Conservation (phyloP, 2,888 invertebrate species). For the Pterobdella sp. region DNA sequence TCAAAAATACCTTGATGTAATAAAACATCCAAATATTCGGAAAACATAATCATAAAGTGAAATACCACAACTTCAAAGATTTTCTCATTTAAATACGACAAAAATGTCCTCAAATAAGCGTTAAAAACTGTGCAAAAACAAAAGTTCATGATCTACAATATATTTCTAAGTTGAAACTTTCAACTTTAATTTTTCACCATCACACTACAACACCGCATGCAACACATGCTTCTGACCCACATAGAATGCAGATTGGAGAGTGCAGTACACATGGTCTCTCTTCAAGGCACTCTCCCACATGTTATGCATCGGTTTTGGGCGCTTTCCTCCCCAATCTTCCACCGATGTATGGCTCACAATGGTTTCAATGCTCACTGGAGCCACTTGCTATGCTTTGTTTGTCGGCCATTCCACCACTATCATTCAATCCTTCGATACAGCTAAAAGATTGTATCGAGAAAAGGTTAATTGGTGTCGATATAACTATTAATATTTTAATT, state of each 20-base stretch:
- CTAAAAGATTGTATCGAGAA: constrained; percentile 90
- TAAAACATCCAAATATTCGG: too few relatives aligned
- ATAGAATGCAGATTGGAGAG: constrained; percentile 95
- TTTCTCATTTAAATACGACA: too few relatives aligned
- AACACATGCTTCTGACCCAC: constrained; percentile 42
- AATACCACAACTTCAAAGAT: too few relatives aligned
- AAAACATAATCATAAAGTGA: too few relatives aligned
- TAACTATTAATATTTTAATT: too few relatives aligned
- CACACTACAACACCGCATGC: not conserved
- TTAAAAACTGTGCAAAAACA: too few relatives aligned
- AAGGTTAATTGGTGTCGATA: constrained; percentile 63
- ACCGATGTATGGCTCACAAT: constrained; percentile 99
- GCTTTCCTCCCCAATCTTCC: constrained; percentile 89
- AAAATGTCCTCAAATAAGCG: too few relatives aligned
- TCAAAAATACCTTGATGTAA: too few relatives aligned
- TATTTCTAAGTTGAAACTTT: too few relatives aligned
- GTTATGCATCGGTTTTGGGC: constrained; percentile 95
- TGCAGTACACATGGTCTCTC: constrained; percentile 95
- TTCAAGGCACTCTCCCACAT: constrained; percentile 99
- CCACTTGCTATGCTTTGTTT: constrained; percentile 95
- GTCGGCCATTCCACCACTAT: constrained; percentile 96
- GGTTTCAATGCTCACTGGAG: constrained; percentile 89
- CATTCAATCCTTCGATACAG: constrained; percentile 94
- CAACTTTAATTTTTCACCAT: too few relatives aligned
- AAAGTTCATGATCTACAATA: too few relatives aligned